Conservation (phyloP, 2,113 vertebrate genomes). For the Elachura formosa region DNA sequence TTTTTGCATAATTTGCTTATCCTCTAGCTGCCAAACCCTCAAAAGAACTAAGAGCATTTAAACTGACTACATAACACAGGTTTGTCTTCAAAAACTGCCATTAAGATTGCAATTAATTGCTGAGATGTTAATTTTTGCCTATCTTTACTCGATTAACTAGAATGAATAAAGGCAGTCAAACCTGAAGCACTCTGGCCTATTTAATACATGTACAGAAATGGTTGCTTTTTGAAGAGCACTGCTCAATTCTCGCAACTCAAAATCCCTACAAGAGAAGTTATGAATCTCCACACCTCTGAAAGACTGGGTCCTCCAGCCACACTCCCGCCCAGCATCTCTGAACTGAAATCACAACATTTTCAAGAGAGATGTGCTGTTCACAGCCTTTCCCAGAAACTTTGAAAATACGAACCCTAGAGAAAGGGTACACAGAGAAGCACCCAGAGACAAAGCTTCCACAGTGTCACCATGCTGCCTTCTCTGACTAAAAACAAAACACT, state of each 20-base stretch:
- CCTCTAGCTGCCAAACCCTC: not conserved
- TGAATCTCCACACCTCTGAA: not conserved
- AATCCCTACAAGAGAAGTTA: not conserved
- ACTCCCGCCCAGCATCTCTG: not conserved
- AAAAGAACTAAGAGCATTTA: not conserved
- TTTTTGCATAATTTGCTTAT: not conserved
- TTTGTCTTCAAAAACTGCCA: not conserved
- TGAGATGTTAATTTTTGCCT: not conserved
- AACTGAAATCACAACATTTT: not conserved
- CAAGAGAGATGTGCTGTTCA: not conserved
- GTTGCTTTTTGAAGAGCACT: not conserved
- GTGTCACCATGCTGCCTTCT: not conserved
- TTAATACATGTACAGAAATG: not conserved
- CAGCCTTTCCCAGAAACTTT: not conserved
- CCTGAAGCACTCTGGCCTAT: not conserved
- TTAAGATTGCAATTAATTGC: not conserved
- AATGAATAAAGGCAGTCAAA: not conserved
- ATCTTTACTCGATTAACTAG: not conserved
- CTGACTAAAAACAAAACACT: not conserved
- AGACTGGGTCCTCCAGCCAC: not conserved
- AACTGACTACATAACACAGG: not conserved
- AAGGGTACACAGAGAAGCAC: not conserved
- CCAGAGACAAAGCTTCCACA: not conserved
- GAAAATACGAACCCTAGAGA: not conserved
- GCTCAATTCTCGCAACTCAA: not conserved